phyloP scores from a whole-genome alignment of 2,797 vertebrate genomes.

The Chanos chanos region DNA sequence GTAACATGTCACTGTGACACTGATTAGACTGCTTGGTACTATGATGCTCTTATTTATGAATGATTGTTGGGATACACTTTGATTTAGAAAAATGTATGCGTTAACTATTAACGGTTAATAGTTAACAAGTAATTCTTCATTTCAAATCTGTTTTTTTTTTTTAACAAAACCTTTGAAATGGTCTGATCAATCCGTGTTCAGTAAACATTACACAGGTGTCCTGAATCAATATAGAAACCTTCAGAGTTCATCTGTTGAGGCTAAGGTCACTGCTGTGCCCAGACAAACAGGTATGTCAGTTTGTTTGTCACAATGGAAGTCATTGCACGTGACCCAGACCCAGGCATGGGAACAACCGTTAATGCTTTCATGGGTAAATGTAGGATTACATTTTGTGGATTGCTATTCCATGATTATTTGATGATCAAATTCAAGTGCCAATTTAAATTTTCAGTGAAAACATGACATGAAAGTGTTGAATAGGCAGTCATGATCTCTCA shows the following conservation, averaged over 20 bases:
- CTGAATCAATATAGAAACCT: slow-evolving; percentile 32
- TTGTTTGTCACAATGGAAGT: slow-evolving; percentile 39
- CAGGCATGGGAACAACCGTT: slow-evolving; percentile 32
- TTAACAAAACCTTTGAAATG: not conserved
- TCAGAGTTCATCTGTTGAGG: slow-evolving; percentile 4
- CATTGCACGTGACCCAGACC: slow-evolving; percentile 30
- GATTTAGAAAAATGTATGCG: no score
- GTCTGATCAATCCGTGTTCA: not conserved
- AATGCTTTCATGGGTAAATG: slow-evolving; percentile 31
- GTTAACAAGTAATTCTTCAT: no score
- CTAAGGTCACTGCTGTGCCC: slow-evolving; percentile 21
- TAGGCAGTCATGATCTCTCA: no score
- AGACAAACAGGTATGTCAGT: slow-evolving; percentile 35
- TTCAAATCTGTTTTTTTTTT: not conserved
- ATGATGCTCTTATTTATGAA: no score
- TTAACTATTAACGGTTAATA: no score
- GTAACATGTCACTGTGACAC: no score
- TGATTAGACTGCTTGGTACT: no score
- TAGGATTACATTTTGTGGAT: no score
- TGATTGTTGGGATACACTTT: not conserved
- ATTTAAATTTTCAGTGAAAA: no score
- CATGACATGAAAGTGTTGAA: no score
- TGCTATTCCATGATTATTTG: no score
- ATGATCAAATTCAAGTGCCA: no score
- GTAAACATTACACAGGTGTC: slow-evolving; percentile 36